Percentiles rank a stretch among this genome's conserved stretches.
These are phyloP conservation scores for Orius insidiosus DNA, from an alignment of 1,140 invertebrate genomes.

Conservation along the genomic window DNA sequence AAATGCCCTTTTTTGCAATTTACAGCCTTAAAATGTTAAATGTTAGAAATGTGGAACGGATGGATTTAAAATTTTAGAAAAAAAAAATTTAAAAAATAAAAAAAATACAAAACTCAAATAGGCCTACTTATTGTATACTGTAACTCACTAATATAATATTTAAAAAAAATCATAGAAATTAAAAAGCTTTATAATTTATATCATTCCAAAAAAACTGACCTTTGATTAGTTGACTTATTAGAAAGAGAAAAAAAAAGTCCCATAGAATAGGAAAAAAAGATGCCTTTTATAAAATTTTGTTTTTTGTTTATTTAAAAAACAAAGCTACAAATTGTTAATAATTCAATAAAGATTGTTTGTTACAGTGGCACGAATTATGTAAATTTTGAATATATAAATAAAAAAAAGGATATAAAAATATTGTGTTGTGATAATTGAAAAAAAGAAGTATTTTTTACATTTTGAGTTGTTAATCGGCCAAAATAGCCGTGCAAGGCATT, in stretches of 20 bases:
- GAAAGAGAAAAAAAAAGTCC: not conserved
- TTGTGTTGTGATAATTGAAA: too few species aligned
- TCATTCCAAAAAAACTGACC: slow-evolving; percentile 11
- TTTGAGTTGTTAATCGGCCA: slow-evolving; percentile 23
- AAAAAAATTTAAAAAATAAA: not conserved
- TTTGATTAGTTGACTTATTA: slow-evolving; percentile 7
- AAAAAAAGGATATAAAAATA: too few species aligned
- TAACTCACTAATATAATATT: slow-evolving; percentile 7
- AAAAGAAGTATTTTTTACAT: not conserved
- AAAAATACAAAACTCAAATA: slow-evolving; percentile 9
- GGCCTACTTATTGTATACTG: slow-evolving; percentile 16
- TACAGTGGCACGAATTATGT: too few species aligned
- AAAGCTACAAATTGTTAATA: too few species aligned
- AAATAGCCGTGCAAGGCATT: slow-evolving; percentile 76
- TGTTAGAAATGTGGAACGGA: slow-evolving; percentile 3
- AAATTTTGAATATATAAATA: too few species aligned
- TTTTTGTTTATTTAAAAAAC: too few species aligned
- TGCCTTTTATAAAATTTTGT: too few species aligned
- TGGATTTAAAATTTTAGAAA: slow-evolving; percentile 2
- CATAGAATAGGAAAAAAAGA: too few species aligned
- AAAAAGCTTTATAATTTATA: slow-evolving; percentile 11
- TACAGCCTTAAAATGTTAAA: not conserved
- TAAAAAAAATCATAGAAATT: slow-evolving; percentile 9
- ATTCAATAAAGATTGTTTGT: too few species aligned
- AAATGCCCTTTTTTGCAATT: not conserved